phyloP scores from a whole-genome alignment of 2,797 vertebrate genomes.

The Anolis apletophallus region DNA sequence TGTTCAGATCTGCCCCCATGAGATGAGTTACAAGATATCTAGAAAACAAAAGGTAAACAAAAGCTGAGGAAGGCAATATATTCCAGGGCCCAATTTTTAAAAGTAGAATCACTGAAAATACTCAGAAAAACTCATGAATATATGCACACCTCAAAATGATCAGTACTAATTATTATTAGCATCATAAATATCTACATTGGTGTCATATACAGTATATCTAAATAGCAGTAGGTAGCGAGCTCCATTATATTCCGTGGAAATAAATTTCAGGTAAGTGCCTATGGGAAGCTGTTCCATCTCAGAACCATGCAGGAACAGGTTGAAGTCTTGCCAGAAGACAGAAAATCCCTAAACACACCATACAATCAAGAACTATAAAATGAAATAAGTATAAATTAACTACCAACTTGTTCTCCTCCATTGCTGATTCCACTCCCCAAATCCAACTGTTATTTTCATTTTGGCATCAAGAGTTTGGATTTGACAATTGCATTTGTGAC shows the following conservation, averaged over 20 bases:
- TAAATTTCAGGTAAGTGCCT: neutral
- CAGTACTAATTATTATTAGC: no score
- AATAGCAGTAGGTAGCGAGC: neutral
- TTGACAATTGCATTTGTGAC: no score
- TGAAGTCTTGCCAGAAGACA: neutral
- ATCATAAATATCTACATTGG: no score
- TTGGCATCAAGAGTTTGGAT: no score
- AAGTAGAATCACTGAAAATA: slow-evolving; percentile 16
- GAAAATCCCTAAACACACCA: neutral
- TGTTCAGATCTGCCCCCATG: slow-evolving; percentile 99
- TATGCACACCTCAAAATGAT: no score
- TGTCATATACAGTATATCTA: neutral
- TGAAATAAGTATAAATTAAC: neutral
- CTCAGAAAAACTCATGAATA: neutral
- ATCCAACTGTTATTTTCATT: no score
- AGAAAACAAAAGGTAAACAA: slow-evolving; percentile 43
- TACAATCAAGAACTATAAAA: neutral
- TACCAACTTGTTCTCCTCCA: neutral
- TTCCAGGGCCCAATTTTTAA: slow-evolving; percentile 24
- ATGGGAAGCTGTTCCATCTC: neutral
- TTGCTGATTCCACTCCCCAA: no score
- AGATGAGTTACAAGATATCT: slow-evolving; percentile 98
- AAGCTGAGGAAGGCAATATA: slow-evolving; percentile 28
- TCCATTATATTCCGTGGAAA: neutral
- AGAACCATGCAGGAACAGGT: neutral